A percentile compares a stretch with the other conserved stretches of the same genome.
These are phyloP conservation scores for Craterocephalus amniculus DNA, from an alignment of 2,797 vertebrate genomes.

Conservation along the genomic window DNA sequence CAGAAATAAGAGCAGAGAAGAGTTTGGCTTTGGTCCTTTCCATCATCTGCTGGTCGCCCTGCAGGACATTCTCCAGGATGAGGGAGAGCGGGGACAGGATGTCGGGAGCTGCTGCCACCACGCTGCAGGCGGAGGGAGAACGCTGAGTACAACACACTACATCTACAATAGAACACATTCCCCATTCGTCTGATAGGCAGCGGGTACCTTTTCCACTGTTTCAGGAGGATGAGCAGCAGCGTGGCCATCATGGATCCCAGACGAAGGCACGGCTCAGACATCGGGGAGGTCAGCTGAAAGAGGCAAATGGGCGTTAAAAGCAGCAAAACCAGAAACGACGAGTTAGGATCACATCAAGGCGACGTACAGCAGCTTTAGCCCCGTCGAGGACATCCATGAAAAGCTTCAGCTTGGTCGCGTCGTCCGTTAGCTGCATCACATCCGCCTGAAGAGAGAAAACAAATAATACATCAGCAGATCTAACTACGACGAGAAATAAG, in stretches of 20 bases:
- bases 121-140: slow-evolving; percentile 73
- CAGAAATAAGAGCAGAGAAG: slow-evolving; percentile 93
- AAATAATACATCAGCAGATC: not conserved
- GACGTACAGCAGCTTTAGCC: slow-evolving; percentile 90
- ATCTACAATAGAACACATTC: not conserved
- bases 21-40: slow-evolving; percentile 96
- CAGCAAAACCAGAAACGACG: not conserved
- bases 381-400: slow-evolving; percentile 93
- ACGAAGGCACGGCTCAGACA: slow-evolving; percentile 89
- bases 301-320: not conserved
- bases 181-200: not conserved
- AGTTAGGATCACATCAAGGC: not conserved
- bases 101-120: slow-evolving; percentile 89
- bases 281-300: slow-evolving; percentile 87
- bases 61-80: slow-evolving; percentile 92
- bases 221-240: slow-evolving; percentile 92
- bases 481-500: too few species aligned
- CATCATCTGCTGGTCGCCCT: slow-evolving; percentile 93
- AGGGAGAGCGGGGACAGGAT: slow-evolving; percentile 90
- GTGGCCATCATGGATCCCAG: slow-evolving; percentile 96
- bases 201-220: slow-evolving; percentile 92
- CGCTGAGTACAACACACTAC: not conserved
- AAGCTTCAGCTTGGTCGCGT: slow-evolving; percentile 85
- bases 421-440: slow-evolving; percentile 91
- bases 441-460: slow-evolving; percentile 83